Base-by-base conservation (phyloP, 2,113 vertebrate species). In the Odontophorus gujanensis region DNA sequence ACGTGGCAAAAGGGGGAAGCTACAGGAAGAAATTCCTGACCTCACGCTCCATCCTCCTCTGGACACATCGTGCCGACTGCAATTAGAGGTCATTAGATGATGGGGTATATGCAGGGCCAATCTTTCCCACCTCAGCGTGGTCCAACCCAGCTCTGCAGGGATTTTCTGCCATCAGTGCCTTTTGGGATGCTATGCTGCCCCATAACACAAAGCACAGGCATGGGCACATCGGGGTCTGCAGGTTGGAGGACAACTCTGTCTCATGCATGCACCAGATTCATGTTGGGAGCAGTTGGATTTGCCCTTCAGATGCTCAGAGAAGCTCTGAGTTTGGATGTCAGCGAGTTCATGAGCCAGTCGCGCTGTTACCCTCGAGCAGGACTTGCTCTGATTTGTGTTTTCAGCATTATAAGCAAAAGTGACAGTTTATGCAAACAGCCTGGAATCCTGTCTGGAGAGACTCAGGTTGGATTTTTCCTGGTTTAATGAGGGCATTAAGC, bases 341-440 rank as follows among this genome's bases (percentile, higher is more conserved):
- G 42, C 0, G 7, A 55, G 79, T 5, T 1, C 40, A 1, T 4
- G 92, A 76, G 81, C 43, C 0, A 22, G 48, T 47, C 32, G 71
- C 1, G 0, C 34, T 63, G 45, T 15, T 11, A 0, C 18, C 43
- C 72, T 20, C 1, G 5, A 82, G 94, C 89, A 22, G 71, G 53
- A 61, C 74, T 95, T 4, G 24, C 77, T 76, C 89, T 79, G 67
- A 30, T 92, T 91, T 89, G 78, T 50, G 42, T 57, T 77, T 82
- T 76, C 71, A 82, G 42, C 15, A 0, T 7, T 40, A 21, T 34
- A 89, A 96, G 11, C 63, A 74, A 7, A 66, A 95, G 81, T 47
- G 63, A 77, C 63, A 36, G 59, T 63, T 91, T 3, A 26, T 17
- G 69, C 63, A 87, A 87, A 67, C 9, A 67, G 68, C 81, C 86